Conservation (phyloP, 2,888 invertebrate species). For the Trichacis sp. region DNA sequence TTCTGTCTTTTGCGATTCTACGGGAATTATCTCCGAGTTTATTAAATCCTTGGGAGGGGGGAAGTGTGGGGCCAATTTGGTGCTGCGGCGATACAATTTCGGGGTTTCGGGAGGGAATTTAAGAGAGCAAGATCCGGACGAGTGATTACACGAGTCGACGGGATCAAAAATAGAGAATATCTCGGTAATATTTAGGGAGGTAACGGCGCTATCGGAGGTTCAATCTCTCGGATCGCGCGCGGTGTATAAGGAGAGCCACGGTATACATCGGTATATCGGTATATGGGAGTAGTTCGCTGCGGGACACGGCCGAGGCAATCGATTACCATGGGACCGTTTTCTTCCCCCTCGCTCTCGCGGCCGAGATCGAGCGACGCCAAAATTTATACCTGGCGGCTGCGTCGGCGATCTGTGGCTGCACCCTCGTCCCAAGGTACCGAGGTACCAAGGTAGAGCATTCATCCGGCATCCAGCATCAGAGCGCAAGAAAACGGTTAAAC, state of each 20-base stretch:
- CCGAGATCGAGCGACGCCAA: conserved; percentile 55
- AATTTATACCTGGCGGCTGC: conserved; percentile 65
- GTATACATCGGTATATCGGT: too few species aligned
- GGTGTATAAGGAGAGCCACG: conserved; percentile 55
- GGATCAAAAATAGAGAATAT: conserved; percentile 41
- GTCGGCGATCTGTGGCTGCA: conserved; percentile 51
- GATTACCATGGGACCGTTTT: conserved; percentile 60
- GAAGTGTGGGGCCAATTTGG: background rate
- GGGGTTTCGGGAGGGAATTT: too few species aligned
- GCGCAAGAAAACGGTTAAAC: too few species aligned
- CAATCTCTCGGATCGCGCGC: conserved; percentile 56
- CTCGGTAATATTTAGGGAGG: conserved; percentile 32
- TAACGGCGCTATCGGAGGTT: conserved; percentile 55
- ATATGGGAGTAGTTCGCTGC: conserved; percentile 59
- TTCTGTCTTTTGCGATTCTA: too few species aligned
- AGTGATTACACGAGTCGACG: conserved; percentile 25
- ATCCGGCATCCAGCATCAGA: too few species aligned
- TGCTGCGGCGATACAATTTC: background rate
- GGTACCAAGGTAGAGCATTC: too few species aligned
- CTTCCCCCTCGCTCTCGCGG: conserved; percentile 22
- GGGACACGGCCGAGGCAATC: conserved; percentile 63
- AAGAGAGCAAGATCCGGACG: conserved; percentile 43
- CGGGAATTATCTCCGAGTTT: too few species aligned
- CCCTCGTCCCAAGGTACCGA: too few species aligned
- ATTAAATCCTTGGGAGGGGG: too few species aligned